Percentiles rank a stretch among this genome's conserved stretches.
These are phyloP conservation scores for Globodera rostochiensis DNA, from an alignment of 1,140 invertebrate species.

Conservation along the genomic window DNA sequence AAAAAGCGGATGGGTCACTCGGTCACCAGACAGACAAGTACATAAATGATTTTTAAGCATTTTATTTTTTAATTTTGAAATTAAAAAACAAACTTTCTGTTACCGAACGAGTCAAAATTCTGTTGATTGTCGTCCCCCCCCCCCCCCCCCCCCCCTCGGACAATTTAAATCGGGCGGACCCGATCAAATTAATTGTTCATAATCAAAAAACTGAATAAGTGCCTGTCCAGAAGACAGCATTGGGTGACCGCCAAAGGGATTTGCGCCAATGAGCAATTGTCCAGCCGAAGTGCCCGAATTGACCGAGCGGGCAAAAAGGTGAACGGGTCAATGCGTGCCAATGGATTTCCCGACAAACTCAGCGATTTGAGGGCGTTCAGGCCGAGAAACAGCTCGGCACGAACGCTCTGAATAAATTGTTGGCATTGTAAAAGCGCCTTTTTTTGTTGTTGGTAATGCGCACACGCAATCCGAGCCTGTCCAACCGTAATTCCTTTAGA, in stretches of 20 bases:
- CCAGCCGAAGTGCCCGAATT: conserved; percentile 29
- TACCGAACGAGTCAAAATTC: too few relatives aligned
- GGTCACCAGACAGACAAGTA: too few relatives aligned
- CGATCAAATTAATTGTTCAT: too few relatives aligned
- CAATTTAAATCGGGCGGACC: too few relatives aligned
- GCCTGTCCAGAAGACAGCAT: conserved; percentile 44
- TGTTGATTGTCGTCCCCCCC: too few relatives aligned
- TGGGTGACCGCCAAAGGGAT: conserved; percentile 49
- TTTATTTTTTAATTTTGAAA: background rate
- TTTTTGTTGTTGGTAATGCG: conserved; percentile 14
- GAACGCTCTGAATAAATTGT: conserved; percentile 23
- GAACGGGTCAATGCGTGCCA: conserved; percentile 39
- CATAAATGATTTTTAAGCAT: background rate
- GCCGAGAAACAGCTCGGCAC: conserved; percentile 40
- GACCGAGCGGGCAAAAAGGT: conserved; percentile 41
- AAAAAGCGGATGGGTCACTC: too few relatives aligned
- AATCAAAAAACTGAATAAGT: too few relatives aligned
- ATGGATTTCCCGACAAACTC: conserved; percentile 37
- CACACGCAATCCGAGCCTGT: conserved; percentile 29
- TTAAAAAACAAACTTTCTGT: too few relatives aligned
- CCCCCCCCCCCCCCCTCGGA: too few relatives aligned
- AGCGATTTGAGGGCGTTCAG: conserved; percentile 32
- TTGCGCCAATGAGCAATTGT: conserved; percentile 40
- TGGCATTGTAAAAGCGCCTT: background rate
- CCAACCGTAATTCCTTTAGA: conserved; percentile 38